phyloP scores from a whole-genome alignment of 2,888 invertebrate species.

The Drosophila peninsularis region DNA sequence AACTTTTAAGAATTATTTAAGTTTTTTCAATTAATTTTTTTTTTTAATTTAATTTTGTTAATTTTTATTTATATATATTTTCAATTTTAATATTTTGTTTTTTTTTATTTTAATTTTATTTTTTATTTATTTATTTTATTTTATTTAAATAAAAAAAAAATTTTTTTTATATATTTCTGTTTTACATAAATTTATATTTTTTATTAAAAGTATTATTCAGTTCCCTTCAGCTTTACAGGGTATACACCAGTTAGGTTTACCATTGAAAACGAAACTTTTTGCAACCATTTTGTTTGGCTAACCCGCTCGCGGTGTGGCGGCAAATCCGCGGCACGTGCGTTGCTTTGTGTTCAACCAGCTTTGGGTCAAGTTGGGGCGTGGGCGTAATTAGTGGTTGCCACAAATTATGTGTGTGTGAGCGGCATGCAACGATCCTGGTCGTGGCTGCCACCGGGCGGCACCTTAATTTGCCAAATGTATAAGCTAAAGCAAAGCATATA shows the following conservation, averaged over 20 bases:
- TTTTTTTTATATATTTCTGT: background rate
- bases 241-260: background rate
- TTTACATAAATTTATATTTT: background rate
- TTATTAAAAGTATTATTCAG: background rate
- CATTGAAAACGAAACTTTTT: background rate
- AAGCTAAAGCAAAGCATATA: slow-evolving; percentile 3
- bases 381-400: slow-evolving; percentile 55
- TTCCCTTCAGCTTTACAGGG: slow-evolving; percentile 2
- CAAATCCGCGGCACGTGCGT: slow-evolving; percentile 59
- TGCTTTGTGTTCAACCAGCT: slow-evolving; percentile 6
- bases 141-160: too few species aligned
- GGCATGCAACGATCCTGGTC: slow-evolving; percentile 27
- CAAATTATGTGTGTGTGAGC: slow-evolving; percentile 15
- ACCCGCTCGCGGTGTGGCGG: slow-evolving; percentile 24
- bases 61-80: background rate
- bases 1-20: too few species aligned
- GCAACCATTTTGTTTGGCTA: slow-evolving; percentile 48
- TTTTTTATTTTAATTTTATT: background rate
- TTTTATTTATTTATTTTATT: background rate
- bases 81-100: background rate
- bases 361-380: slow-evolving; percentile 57
- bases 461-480: slow-evolving; percentile 65
- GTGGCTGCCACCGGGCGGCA: slow-evolving; percentile 73
- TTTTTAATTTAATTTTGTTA: background rate
- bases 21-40: too few species aligned